Percentiles rank a stretch among this genome's conserved stretches.
These are phyloP conservation scores for Sphaeramia orbicularis DNA, from an alignment of 2,797 vertebrate genomes.

Conservation along the genomic window DNA sequence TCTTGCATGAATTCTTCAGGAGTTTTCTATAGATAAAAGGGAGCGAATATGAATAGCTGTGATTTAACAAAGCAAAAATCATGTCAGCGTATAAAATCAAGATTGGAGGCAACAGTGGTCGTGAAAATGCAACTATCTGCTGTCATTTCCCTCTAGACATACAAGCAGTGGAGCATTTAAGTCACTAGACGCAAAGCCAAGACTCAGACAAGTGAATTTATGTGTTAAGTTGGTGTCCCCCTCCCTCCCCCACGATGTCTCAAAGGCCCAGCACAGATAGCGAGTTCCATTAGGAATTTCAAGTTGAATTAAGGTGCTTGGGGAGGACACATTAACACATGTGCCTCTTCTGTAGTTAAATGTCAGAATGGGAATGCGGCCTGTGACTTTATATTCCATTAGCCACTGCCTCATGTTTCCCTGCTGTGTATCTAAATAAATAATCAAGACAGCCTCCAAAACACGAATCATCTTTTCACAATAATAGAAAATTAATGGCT, in stretches of 20 bases:
- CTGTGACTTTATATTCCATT: conserved; percentile 88
- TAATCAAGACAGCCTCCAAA: conserved; percentile 87
- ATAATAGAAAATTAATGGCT: conserved; percentile 88
- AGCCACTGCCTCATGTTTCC: conserved; percentile 83
- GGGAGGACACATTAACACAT: conserved; percentile 85
- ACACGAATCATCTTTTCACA: conserved; percentile 87
- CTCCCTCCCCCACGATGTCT: conserved; percentile 60
- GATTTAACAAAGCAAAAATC: conserved; percentile 60
- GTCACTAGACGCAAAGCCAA: conserved; percentile 76
- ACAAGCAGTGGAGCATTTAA: conserved; percentile 81
- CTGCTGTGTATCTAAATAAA: conserved; percentile 88
- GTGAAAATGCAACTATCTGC: conserved; percentile 57
- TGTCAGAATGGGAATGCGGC: conserved; percentile 85
- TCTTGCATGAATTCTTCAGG: conserved; percentile 12
- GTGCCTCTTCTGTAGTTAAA: conserved; percentile 85
- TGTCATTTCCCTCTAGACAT: conserved; percentile 78
- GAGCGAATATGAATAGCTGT: conserved; percentile 18
- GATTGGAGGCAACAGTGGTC: conserved; percentile 52
- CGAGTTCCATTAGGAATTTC: conserved; percentile 86
- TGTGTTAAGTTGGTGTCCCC: conserved; percentile 77
- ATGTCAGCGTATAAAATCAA: conserved; percentile 47
- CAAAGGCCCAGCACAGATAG: conserved; percentile 72
- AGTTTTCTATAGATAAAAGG: conserved; percentile 21
- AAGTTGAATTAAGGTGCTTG: conserved; percentile 82
- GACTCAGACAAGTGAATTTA: conserved; percentile 85